A percentile compares a stretch with the other conserved stretches of the same genome.
Evolutionary conservation across 2,113 vertebrate genomes (phyloP).

Genomic region (Cathartes aura): DNA sequence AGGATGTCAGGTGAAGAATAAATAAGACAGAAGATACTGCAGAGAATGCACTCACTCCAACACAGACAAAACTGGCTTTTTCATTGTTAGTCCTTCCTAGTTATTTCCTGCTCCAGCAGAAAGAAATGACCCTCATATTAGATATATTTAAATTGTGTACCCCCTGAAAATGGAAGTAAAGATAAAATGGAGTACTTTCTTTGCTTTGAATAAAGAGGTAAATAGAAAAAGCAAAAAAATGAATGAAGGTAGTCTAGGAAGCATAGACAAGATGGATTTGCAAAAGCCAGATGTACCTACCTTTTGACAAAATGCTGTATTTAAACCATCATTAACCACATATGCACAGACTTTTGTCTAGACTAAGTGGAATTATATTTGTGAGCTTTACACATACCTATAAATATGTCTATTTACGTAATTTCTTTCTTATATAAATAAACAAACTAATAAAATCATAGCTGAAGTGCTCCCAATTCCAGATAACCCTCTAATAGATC

Average conservation of each 20-base stretch:
- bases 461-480: neutral
- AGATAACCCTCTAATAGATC: neutral
- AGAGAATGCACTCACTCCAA: neutral
- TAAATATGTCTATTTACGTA: neutral
- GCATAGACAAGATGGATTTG: neutral
- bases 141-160: neutral
- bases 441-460: neutral
- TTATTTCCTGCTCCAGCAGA: neutral
- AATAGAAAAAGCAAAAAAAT: neutral
- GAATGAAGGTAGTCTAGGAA: neutral
- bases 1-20: neutral
- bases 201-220: neutral
- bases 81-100: neutral
- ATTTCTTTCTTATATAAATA: neutral
- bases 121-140: neutral
- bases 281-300: neutral
- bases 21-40: neutral
- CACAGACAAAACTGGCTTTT: neutral
- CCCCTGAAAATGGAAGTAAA: neutral
- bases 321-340: neutral
- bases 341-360: neutral
- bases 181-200: neutral
- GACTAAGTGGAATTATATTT: neutral
- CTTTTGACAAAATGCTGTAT: conserved; percentile 3
- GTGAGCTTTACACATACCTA: neutral